Conservation (phyloP, 30 jellyfish, hydroid and myxozoan species). For the Turritopsis dohrnii region DNA sequence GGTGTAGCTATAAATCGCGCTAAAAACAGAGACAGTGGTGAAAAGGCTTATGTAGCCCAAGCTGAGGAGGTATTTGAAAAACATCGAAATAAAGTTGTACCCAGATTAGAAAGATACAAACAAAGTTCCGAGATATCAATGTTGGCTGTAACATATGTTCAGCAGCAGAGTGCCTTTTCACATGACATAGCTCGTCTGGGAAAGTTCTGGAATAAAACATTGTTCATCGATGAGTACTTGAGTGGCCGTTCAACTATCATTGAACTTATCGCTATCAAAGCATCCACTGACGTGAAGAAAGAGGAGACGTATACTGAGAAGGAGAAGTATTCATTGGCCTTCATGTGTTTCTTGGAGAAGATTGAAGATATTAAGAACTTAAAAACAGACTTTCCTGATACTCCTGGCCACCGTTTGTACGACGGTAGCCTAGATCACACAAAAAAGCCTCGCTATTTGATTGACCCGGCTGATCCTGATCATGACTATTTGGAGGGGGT, state of each 20-base stretch:
- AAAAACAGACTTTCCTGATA: not conserved
- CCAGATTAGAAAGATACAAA: not conserved
- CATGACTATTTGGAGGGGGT: no score
- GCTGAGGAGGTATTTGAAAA: not conserved
- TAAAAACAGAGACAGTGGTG: not conserved
- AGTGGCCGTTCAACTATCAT: conserved; percentile 22
- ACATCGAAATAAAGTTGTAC: not conserved
- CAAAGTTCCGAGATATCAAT: not conserved
- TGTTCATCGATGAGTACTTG: not conserved
- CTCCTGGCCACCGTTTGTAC: not conserved
- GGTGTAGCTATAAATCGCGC: not conserved
- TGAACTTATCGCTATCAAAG: conserved; percentile 1
- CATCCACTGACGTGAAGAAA: not conserved
- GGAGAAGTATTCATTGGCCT: not conserved
- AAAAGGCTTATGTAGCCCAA: not conserved
- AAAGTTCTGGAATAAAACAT: conserved; percentile 14
- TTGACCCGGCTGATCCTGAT: conserved; percentile 12
- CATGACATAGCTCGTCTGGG: conserved; percentile 15
- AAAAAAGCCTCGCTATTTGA: not conserved
- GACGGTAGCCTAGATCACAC: not conserved
- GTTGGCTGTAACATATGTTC: not conserved
- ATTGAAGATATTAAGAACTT: not conserved
- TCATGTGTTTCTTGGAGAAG: not conserved
- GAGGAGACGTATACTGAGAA: no score
- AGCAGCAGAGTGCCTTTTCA: conserved; percentile 1